Evolutionary conservation across 2,888 invertebrate species (phyloP).

Genomic region (Catotricha subobsoleta): DNA sequence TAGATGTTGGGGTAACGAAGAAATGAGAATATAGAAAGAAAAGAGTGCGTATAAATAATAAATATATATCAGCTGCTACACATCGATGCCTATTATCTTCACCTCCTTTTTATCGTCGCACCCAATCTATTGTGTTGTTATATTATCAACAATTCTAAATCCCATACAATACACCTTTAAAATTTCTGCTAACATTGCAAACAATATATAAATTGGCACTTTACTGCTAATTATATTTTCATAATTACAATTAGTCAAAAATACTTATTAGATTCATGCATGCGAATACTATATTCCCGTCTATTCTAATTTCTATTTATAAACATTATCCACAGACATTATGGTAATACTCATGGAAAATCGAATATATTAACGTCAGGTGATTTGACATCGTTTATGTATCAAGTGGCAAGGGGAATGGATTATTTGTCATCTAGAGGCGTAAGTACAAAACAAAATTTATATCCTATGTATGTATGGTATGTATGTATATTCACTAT

Average conservation of each 20-base stretch:
- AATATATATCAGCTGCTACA: neutral
- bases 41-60: too few species aligned
- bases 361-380: slow-evolving; percentile 64
- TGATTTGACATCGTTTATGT: slow-evolving; percentile 77
- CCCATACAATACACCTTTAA: too few species aligned
- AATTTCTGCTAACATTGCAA: too few species aligned
- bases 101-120: neutral
- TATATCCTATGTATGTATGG: neutral
- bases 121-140: too few species aligned
- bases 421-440: slow-evolving; percentile 67
- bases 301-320: neutral
- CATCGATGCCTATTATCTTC: too few species aligned
- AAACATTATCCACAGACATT: slow-evolving; percentile 19
- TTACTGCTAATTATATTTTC: neutral
- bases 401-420: slow-evolving; percentile 83
- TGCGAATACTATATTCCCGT: neutral
- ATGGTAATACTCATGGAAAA: slow-evolving; percentile 37
- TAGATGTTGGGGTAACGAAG: too few species aligned
- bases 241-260: neutral
- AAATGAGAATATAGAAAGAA: too few species aligned
- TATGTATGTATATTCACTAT: neutral
- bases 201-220: slow-evolving; percentile 5
- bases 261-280: neutral
- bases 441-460: slow-evolving; percentile 35
- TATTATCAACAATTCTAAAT: too few species aligned